Evolutionary conservation across 2,797 vertebrate species (phyloP).

Genomic region (Podargus strigoides): DNA sequence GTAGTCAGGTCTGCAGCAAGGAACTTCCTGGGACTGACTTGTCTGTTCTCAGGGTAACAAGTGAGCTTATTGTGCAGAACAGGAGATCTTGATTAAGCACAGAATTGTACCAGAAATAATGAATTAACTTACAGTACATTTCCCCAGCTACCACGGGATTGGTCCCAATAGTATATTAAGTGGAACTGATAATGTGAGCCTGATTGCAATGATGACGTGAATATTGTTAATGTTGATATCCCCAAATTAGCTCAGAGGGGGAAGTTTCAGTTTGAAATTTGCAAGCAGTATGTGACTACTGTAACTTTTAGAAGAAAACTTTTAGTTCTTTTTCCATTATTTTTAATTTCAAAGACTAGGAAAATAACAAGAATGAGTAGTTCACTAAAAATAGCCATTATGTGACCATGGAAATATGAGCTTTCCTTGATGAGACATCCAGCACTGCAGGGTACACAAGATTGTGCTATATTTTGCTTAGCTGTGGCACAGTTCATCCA

Average conservation of each 20-base stretch:
- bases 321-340: conserved; percentile 8
- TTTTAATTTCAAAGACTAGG: conserved; percentile 11
- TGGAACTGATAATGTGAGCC: conserved; percentile 42
- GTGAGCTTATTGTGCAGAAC: conserved; percentile 11
- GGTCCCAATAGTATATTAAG: conserved; percentile 45
- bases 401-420: conserved; percentile 28
- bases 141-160: conserved; percentile 20
- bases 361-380: conserved; percentile 17
- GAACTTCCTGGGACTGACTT: background rate
- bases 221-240: conserved; percentile 46
- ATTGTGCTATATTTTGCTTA: conserved; percentile 11
- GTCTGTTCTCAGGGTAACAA: background rate
- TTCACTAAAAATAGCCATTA: conserved; percentile 44
- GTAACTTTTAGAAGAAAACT: conserved; percentile 13
- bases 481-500: background rate
- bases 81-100: conserved; percentile 23
- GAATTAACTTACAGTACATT: conserved; percentile 38
- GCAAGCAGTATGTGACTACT: background rate
- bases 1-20: background rate
- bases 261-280: conserved; percentile 5
- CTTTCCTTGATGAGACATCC: background rate
- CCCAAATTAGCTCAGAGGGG: conserved; percentile 5
- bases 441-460: background rate
- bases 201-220: conserved; percentile 46
- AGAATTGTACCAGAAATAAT: conserved; percentile 12